These are phyloP conservation scores for Enteromius afrohamiltoni DNA, from an alignment of 2,797 vertebrate species.

Conservation along the genomic window DNA sequence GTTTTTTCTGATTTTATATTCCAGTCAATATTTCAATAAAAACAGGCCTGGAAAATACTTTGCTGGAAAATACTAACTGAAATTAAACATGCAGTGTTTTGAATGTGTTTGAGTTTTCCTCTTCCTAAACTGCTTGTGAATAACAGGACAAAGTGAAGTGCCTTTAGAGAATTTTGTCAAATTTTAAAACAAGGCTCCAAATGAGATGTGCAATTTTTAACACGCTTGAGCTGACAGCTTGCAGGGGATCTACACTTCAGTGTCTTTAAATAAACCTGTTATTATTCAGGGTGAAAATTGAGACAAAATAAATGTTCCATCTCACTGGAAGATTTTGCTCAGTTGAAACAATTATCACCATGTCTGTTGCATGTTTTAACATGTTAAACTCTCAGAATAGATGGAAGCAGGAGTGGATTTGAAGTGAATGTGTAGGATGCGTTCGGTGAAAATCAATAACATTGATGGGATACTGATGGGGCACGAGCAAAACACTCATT, in stretches of 20 bases:
- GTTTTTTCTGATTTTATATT: background rate
- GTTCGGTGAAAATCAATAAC: constrained; percentile 27
- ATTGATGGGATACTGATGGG: constrained; percentile 21
- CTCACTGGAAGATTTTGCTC: constrained; percentile 71
- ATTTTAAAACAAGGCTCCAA: constrained; percentile 41
- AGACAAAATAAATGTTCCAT: constrained; percentile 73
- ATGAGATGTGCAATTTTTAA: constrained; percentile 56
- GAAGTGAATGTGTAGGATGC: constrained; percentile 7
- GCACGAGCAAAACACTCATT: constrained; percentile 14
- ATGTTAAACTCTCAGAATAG: constrained; percentile 56
- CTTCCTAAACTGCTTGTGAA: constrained; percentile 58
- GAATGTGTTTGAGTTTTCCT: background rate
- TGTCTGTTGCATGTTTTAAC: constrained; percentile 73
- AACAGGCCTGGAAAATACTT: background rate
- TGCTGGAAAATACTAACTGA: background rate
- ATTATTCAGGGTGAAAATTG: constrained; percentile 77
- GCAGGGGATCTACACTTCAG: constrained; percentile 68
- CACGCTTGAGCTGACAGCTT: constrained; percentile 73
- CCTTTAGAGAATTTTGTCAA: background rate
- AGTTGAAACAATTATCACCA: constrained; percentile 78
- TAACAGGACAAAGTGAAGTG: constrained; percentile 52
- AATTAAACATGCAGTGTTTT: background rate
- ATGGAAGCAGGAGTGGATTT: constrained; percentile 11
- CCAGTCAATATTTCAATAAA: background rate
- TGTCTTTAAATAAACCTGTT: constrained; percentile 77